A percentile compares a stretch with the other conserved stretches of the same genome.
phyloP scores from a whole-genome alignment of 2,113 vertebrate genomes.

The Odocoileus hemionus region DNA sequence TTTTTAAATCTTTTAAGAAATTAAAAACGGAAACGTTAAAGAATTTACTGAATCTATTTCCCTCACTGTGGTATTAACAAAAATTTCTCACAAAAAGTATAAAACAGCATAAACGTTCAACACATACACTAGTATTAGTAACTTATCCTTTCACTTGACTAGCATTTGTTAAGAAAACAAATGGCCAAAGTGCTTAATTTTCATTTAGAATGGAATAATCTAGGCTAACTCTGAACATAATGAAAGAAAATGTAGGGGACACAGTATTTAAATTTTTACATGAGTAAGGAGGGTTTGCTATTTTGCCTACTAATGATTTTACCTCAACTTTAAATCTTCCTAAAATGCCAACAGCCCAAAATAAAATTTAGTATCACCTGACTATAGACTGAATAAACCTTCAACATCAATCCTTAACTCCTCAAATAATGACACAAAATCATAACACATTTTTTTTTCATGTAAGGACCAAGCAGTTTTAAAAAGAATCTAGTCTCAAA shows the following conservation, averaged over 20 bases:
- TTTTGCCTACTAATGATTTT: not conserved
- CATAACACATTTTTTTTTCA: not conserved
- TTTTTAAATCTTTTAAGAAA: slow-evolving; percentile 35
- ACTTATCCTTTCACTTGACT: slow-evolving; percentile 25
- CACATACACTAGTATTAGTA: not conserved
- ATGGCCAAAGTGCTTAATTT: slow-evolving; percentile 28
- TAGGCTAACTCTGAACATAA: slow-evolving; percentile 2
- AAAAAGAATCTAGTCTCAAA: not conserved
- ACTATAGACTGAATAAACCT: slow-evolving; percentile 6
- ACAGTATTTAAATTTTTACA: not conserved
- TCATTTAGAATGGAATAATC: not conserved
- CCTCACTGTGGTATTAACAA: slow-evolving; percentile 6
- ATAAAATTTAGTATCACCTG: slow-evolving; percentile 32
- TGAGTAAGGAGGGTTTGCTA: not conserved
- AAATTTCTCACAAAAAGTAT: slow-evolving; percentile 51
- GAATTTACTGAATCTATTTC: slow-evolving; percentile 61
- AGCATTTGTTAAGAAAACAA: slow-evolving; percentile 46
- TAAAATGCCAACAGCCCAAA: slow-evolving; percentile 29
- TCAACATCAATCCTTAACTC: not conserved
- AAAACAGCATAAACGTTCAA: not conserved
- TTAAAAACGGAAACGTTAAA: slow-evolving; percentile 55
- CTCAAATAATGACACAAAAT: not conserved
- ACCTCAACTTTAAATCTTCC: not conserved
- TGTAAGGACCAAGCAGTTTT: not conserved
- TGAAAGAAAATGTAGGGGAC: not conserved